phyloP scores from a whole-genome alignment of 2,113 vertebrate species.

The Callionymus lyra region DNA sequence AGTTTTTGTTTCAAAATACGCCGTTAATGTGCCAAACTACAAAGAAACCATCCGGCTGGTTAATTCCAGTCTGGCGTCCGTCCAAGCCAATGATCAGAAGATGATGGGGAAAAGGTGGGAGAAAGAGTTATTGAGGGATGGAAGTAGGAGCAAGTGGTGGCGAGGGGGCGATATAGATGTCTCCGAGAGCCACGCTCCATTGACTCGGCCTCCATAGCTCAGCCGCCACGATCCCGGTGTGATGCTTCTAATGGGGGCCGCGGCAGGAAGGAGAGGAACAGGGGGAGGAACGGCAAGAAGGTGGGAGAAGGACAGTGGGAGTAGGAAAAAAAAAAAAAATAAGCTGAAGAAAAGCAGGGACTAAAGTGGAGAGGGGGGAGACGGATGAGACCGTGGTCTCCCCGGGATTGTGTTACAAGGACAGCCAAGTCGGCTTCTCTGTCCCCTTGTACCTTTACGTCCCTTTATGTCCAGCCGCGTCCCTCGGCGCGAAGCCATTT shows the following conservation, averaged over 20 bases:
- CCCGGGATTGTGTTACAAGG: constrained; percentile 76
- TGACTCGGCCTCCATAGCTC: constrained; percentile 47
- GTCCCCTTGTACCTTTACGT: constrained; percentile 44
- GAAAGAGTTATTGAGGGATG: constrained; percentile 26
- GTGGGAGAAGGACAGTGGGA: constrained; percentile 3
- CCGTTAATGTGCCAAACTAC: neutral
- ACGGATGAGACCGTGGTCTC: constrained; percentile 49
- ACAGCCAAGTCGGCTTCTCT: constrained; percentile 71
- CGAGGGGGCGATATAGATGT: constrained; percentile 31
- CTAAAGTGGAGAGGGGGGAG: constrained; percentile 30
- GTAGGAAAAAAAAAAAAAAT: constrained; percentile 6
- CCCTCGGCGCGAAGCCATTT: constrained; percentile 44
- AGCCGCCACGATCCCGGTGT: constrained; percentile 41
- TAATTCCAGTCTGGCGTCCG: constrained; percentile 40
- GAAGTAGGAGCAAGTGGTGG: constrained; percentile 36
- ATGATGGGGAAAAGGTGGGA: constrained; percentile 20
- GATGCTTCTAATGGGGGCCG: constrained; percentile 46
- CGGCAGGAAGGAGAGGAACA: constrained; percentile 31
- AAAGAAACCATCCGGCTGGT: constrained; percentile 19
- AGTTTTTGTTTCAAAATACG: neutral
- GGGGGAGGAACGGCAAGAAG: neutral
- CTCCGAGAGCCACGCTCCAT: constrained; percentile 50
- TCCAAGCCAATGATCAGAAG: constrained; percentile 48
- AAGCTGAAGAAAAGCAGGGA: constrained; percentile 12
- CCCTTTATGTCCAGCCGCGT: constrained; percentile 58